Percentiles rank a stretch among this genome's conserved stretches.
These are phyloP conservation scores for Zosterops pallidus DNA, from an alignment of 2,113 vertebrate species.

Conservation along the genomic window DNA sequence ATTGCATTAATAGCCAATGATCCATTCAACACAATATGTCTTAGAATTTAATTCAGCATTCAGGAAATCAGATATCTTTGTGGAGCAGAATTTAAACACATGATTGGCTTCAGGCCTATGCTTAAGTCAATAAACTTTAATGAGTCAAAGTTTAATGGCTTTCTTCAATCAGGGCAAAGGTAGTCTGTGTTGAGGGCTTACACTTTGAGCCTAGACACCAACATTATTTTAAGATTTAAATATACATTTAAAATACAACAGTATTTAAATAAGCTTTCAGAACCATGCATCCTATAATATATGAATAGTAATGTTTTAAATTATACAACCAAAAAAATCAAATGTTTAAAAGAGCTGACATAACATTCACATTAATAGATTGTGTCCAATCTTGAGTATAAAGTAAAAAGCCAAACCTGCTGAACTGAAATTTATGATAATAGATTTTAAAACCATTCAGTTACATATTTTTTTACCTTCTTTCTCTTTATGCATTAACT, in stretches of 20 bases:
- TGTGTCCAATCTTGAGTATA: neutral
- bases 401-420: neutral
- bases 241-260: neutral
- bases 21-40: neutral
- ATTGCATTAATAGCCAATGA: neutral
- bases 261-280: neutral
- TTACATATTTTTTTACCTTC: neutral
- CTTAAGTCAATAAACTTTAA: slow-evolving; percentile 45
- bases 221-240: slow-evolving; percentile 20
- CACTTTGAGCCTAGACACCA: neutral
- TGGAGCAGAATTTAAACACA: slow-evolving; percentile 11
- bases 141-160: neutral
- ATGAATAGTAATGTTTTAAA: neutral
- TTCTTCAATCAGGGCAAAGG: slow-evolving; percentile 12
- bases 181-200: neutral
- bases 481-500: neutral
- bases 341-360: neutral
- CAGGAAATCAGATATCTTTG: neutral
- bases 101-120: neutral
- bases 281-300: neutral
- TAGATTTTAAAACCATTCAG: neutral
- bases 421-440: neutral
- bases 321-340: neutral
- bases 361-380: neutral
- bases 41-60: neutral